Percentiles rank a stretch among this genome's conserved stretches.
phyloP scores from a whole-genome alignment of 2,888 invertebrate genomes.

The Deilephila porcellus region DNA sequence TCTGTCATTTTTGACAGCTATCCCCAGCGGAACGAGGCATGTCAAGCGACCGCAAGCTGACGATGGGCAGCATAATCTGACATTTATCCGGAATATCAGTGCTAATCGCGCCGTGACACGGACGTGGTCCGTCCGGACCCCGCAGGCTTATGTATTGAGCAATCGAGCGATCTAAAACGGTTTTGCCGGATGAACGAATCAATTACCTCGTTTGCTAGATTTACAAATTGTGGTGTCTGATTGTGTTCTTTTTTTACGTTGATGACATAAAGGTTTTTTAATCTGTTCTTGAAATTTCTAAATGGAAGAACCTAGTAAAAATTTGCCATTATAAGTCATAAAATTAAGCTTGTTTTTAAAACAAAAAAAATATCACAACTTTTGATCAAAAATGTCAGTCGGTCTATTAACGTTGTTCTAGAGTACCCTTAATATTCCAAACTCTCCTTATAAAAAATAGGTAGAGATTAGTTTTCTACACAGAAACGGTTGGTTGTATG shows the following conservation, averaged over 20 bases:
- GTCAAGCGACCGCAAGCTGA: constrained; percentile 13
- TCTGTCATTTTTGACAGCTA: constrained; percentile 9
- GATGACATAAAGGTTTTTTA: no score
- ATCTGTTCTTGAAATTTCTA: no score
- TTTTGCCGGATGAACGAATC: constrained; percentile 12
- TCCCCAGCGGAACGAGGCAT: not conserved
- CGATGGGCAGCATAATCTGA: constrained; percentile 29
- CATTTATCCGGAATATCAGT: constrained; percentile 28
- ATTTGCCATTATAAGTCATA: no score
- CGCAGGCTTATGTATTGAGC: constrained; percentile 22
- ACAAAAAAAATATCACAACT: no score
- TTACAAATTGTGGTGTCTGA: constrained; percentile 1
- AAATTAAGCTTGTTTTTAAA: no score
- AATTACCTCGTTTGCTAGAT: constrained; percentile 12
- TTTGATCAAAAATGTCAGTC: no score
- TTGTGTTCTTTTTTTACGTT: not conserved
- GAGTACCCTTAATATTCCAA: no score
- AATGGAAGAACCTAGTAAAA: no score
- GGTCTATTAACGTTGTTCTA: no score
- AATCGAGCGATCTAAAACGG: constrained; percentile 19
- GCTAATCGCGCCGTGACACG: constrained; percentile 28
- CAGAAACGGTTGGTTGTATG: no score
- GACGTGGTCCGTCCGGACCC: not conserved
- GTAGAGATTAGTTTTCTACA: no score
- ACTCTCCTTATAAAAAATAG: no score